Base-by-base conservation (phyloP, 1,140 invertebrate species). In the Adoxophyes honmai region DNA sequence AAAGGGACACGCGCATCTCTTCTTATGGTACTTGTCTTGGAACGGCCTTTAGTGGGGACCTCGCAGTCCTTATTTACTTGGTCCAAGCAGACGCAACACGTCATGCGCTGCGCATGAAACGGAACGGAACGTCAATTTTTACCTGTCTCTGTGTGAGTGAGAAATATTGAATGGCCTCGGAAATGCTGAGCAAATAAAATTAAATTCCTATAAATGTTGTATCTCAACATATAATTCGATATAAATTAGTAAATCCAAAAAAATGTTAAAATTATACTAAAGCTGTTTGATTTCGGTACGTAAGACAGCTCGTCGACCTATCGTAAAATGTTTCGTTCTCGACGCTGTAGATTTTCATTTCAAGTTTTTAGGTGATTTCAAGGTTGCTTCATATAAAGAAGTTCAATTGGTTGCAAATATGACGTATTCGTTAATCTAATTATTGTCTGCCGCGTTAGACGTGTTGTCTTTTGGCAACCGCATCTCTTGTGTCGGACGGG, bases 391-490 rank as follows among this genome's bases (percentile, higher is more conserved):
- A 70, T 60, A 58, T 59, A 69, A 66, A 64, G 66, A 73, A 68
- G 72, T 60, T 59, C 63, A 75, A 81, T 76, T 81, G 73, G 64
- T 76, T 66, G 63, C 21, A 21, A 64, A 68, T 68, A 70, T 74
- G 75, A 73, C 68, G 67, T 71, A 61, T 70, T 73, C 71, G 70
- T 79, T 83, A 78, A 78, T 80, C 70, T 76, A 86, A 86, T 86
- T 84, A 82, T 67, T 68, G 65, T 70, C 57, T 65, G 68, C 59
- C 66, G 72, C 61, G 62, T 67, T 54, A 55, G 44, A 62, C 69
- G 64, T 64, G 55, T 68, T 63, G 62, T 60, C 57, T 68, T 73
- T 75, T 60, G 67, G 65, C 57, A 63, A 57, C 42, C 21, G 42
- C 11, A 48, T 48, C 42, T 6, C 21, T 48, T 18, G 42, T 60